Evolutionary conservation across 2,888 invertebrate genomes (phyloP).

Genomic region (Folsomia candida): DNA sequence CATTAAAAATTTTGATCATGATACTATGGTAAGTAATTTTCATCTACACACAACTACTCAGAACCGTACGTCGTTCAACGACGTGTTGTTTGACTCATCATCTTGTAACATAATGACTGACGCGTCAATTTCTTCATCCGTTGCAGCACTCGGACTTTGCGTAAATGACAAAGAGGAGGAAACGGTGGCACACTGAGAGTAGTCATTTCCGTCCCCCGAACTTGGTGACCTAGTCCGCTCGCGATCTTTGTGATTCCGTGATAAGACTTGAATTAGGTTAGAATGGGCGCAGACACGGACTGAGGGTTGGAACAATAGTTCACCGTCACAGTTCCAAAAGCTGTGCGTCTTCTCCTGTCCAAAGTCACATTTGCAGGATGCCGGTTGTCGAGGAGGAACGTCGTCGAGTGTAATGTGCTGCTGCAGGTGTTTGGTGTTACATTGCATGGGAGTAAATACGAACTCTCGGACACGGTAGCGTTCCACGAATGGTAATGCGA

Average conservation of each 20-base stretch:
- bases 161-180: constrained; percentile 21
- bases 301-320: constrained; percentile 56
- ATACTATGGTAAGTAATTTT: too few species aligned
- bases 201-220: neutral
- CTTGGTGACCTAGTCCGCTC: constrained; percentile 14
- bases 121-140: neutral
- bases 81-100: neutral
- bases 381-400: constrained; percentile 37
- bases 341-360: constrained; percentile 55
- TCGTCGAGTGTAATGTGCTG: constrained; percentile 20
- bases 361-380: constrained; percentile 44
- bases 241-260: constrained; percentile 22
- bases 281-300: constrained; percentile 48
- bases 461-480: constrained; percentile 71
- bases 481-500: constrained; percentile 72
- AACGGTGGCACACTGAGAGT: constrained; percentile 5
- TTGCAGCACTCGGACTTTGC: constrained; percentile 25
- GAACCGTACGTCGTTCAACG: neutral
- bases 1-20: too few species aligned
- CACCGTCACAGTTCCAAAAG: constrained; percentile 81
- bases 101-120: neutral
- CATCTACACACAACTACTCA: too few species aligned
- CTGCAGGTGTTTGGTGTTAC: constrained; percentile 27
- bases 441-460: constrained; percentile 62
- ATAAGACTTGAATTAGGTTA: constrained; percentile 47